Conservation (phyloP, 2,888 invertebrate species). For the Rapana venosa region DNA sequence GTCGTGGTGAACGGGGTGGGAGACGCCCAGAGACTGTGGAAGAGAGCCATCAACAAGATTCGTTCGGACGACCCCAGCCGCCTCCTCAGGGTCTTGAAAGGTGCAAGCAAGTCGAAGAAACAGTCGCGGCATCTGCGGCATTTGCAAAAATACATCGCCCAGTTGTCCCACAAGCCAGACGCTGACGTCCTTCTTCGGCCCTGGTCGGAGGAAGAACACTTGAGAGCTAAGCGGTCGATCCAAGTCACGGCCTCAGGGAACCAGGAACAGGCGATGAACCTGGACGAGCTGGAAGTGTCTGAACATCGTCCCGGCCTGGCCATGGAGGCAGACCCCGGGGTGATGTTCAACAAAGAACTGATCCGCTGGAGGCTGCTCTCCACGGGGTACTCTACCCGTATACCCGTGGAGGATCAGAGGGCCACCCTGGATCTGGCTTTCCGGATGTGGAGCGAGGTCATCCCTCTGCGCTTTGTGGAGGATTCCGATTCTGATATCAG, state of each 20-base stretch:
- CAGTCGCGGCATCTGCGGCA: conserved; percentile 56
- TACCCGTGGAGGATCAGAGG: conserved; percentile 74
- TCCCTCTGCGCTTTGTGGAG: conserved; percentile 76
- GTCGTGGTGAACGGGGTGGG: conserved; percentile 27
- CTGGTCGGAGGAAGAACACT: conserved; percentile 48
- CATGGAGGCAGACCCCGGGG: neutral
- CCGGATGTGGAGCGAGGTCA: conserved; percentile 79
- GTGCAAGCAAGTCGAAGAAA: conserved; percentile 44
- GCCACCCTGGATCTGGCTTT: conserved; percentile 76
- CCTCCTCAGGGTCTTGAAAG: conserved; percentile 46
- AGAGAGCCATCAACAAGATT: conserved; percentile 56
- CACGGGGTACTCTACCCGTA: conserved; percentile 74
- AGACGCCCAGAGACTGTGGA: conserved; percentile 59
- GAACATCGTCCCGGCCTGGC: neutral
- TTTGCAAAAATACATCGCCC: conserved; percentile 61
- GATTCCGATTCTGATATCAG: conserved; percentile 70
- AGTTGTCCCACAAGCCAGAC: conserved; percentile 58
- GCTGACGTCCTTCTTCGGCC: conserved; percentile 44
- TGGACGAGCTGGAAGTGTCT: neutral
- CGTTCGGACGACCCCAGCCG: conserved; percentile 45
- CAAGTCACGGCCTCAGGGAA: conserved; percentile 50
- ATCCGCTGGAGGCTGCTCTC: conserved; percentile 75
- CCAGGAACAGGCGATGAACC: neutral
- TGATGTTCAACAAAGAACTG: conserved; percentile 69
- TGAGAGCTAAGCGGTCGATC: conserved; percentile 59